A percentile compares a stretch with the other conserved stretches of the same genome.
phyloP scores from a whole-genome alignment of 2,113 vertebrate species.

The Mobula birostris region DNA sequence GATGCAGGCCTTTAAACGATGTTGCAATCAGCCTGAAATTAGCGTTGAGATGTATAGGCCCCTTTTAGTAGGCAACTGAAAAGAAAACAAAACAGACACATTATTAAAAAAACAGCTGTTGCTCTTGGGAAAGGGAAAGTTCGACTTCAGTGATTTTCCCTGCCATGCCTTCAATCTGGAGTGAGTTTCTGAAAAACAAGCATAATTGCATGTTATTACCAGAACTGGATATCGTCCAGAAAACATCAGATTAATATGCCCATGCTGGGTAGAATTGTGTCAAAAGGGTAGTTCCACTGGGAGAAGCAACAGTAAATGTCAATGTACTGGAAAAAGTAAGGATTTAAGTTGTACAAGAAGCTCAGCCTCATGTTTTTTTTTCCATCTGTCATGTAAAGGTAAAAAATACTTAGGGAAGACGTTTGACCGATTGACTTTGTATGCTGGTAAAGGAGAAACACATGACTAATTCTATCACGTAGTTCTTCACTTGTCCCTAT shows the following conservation, averaged over 20 bases:
- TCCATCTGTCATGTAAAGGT: not conserved
- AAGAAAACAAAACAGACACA: conserved; percentile 50
- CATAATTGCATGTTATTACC: conserved; percentile 35
- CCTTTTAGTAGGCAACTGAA: conserved; percentile 46
- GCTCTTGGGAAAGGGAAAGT: conserved; percentile 46
- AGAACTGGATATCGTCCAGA: conserved; percentile 32
- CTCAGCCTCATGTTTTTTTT: not conserved
- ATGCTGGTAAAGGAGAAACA: not conserved
- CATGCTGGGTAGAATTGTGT: not conserved
- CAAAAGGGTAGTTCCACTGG: not conserved
- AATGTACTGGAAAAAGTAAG: too few relatives aligned
- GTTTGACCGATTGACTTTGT: not conserved
- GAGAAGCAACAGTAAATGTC: not conserved
- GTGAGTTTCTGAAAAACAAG: conserved; percentile 44
- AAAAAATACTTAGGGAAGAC: not conserved
- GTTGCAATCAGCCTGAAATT: conserved; percentile 41
- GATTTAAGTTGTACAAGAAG: not conserved
- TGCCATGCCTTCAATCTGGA: conserved; percentile 42
- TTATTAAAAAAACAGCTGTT: conserved; percentile 52
- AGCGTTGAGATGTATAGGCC: conserved; percentile 46
- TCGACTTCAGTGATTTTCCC: conserved; percentile 3
- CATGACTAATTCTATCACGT: not conserved
- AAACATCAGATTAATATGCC: conserved; percentile 2
- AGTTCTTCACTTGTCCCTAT: too few relatives aligned
- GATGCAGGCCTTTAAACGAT: conserved; percentile 35